Evolutionary conservation across 2,113 vertebrate genomes (phyloP).

Genomic region (Brachyistius frenatus): DNA sequence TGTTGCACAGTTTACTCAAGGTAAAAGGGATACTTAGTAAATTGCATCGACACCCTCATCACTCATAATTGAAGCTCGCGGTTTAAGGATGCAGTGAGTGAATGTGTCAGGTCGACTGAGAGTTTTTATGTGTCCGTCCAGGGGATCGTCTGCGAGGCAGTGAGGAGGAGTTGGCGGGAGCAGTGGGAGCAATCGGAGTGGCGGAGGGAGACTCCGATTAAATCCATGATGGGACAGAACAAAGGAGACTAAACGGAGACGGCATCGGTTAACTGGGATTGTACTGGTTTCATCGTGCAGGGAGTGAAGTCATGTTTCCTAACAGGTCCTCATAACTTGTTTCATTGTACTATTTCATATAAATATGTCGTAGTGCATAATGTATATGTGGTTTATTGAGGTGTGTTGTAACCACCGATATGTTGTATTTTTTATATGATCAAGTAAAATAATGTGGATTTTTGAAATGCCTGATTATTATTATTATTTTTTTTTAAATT

Average conservation of each 20-base stretch:
- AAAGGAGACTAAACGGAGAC: constrained; percentile 5
- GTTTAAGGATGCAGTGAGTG: background rate
- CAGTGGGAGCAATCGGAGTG: constrained; percentile 81
- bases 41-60: no score
- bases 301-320: constrained; percentile 5
- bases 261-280: constrained; percentile 2
- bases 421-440: constrained; percentile 61
- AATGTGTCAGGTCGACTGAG: background rate
- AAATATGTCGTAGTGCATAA: constrained; percentile 6
- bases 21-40: no score
- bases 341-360: constrained; percentile 22
- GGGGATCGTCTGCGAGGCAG: constrained; percentile 93
- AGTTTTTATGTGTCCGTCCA: constrained; percentile 65
- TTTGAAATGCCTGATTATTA: constrained; percentile 26
- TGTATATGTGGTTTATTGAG: constrained; percentile 22
- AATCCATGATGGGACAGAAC: constrained; percentile 53
- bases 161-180: constrained; percentile 88
- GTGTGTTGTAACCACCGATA: constrained; percentile 30
- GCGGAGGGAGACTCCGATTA: constrained; percentile 91
- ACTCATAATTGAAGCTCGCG: background rate
- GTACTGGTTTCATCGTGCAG: constrained; percentile 2
- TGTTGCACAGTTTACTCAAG: no score
- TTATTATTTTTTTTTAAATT: background rate
- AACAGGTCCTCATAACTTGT: constrained; percentile 12
- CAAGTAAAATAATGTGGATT: constrained; percentile 58